Evolutionary conservation across 2,113 vertebrate genomes (phyloP), one percentile per base, ranked within the genome.

Genomic region (Cyanoliseus patagonus): DNA sequence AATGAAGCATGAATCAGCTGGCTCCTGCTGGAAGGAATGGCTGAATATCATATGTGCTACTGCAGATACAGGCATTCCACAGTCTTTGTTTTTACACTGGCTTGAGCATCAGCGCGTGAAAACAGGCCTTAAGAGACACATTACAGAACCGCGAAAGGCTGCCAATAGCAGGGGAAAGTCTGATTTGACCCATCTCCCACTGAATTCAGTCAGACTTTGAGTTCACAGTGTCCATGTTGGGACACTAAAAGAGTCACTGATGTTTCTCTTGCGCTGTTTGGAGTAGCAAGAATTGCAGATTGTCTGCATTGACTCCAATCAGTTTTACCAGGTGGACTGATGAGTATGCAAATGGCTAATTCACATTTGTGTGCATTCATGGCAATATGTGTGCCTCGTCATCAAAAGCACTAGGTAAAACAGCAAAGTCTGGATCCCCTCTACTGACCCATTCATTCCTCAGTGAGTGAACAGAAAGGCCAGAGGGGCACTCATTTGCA

Each of bases 1-100:
- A 95, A 90, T 93, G 85, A 95, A 91, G 85, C 77, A 80, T 95
- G 85, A 92, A 83, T 95, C 92, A 91, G 89, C 88, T 89, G 84
- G 76, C 82, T 94, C 83, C 74, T 85, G 17, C 80, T 76, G 81
- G 84, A 92, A 84, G 46, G 59, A 93, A 59, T 10, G 81, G 69
- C 63, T 95, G 77, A 88, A 84, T 89, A 92, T 83, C 67, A 90
- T 73, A 51, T 1, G 9, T 83, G 86, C 30, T 76, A 42, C 77
- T 93, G 73, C 94, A 88, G 81, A 81, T 20, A 76, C 41, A 67
- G 0, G 2, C 20, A 81, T 28, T 69, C 57, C 1, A 5, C 53
- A 35, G 70, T 33, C 41, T 76, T 53, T 89, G 47, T 57, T 88
- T 95, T 78, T 52, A 28, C 33, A 35, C 20, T 67, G 37, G 10